Evolutionary conservation across 2,113 vertebrate species (phyloP), one percentile per base, ranked within the genome.

Genomic region (Eulemur rufifrons): DNA sequence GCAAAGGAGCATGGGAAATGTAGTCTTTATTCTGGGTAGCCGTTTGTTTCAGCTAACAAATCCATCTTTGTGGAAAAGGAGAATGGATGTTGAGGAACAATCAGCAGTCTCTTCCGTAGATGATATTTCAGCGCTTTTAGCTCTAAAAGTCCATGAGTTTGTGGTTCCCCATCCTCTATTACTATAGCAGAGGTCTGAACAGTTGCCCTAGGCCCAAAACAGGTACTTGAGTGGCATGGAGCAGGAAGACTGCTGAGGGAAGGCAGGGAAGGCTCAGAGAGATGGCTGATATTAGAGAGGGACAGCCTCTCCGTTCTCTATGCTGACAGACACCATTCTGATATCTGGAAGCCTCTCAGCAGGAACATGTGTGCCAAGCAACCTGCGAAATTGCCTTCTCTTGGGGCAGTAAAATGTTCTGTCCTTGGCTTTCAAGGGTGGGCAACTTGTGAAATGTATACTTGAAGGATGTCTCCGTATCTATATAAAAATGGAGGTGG

Each of bases 1-100:
- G 77, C 83, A 91, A 80, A 95, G 74, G 45, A 5, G 47, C 13
- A 52, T 64, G 84, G 93, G 66, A 86, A 94, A 89, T 39, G 73
- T 54, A 76, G 84, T 86, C 68, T 82, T 86, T 39, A 42, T 74
- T 50, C 14, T 42, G 15, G 12, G 63, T 68, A 23, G 61, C n/a
- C 64, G 29, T 29, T 54, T 54, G 25, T 64, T 78, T 12, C 25
- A 52, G 61, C 14, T 45, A 83, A 9, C 2, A 61, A 68, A 32
- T 50, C 50, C 10, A 45, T 73, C 29, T 82, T 77, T 74, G 89
- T n/a, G 61, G 42, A 69, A 85, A 23, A 32, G 23, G n/a, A 80
- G 63, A 81, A 32, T 39, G 21, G 32, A 66, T n/a, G 15, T 3
- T 37, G 56, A 91, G 39, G 34, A 76, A 39, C 52, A 76, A 39